Base-by-base conservation (phyloP, 2,888 invertebrate species). In the Molanna angustata region DNA sequence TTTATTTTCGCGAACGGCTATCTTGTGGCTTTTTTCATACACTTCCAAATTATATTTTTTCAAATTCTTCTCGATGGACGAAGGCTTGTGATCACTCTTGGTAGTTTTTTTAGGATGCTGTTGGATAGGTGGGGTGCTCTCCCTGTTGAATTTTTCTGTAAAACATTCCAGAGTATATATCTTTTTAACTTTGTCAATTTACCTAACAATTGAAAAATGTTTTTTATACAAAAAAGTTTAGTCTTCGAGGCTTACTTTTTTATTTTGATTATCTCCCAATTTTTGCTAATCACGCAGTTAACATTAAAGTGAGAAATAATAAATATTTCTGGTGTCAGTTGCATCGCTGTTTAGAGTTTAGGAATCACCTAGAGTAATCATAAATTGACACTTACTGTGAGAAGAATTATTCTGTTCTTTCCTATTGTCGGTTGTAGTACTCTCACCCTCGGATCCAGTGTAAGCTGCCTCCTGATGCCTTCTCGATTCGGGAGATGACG, bases 371-470 rank as follows among this genome's bases (percentile, higher is more conserved):
- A 50, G 49, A 44, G 42, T 27, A 27, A 31, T 43, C n/a, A n/a
- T n/a, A 44, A 41, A 58, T 42, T 48, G 42, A 33, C 51, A 58
- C 58, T 58, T 58, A 54, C 59, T 59, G 41, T 61, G 65, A 58
- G 37, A 49, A 41, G 46, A 31, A 47, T 22, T 41, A 58, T 46
- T 58, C 54, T 49, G 52, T 51, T 59, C 59, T 51, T 59, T 59
- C 56, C 56, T 56, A 56, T 51, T 56, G 56, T 56, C 61, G 64
- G 62, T 65, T 49, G 56, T 49, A 18, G 68, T 65, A 63, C 64
- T 65, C 57, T 59, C 59, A 53, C 55, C 54, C 17, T 59, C 57
- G 35, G 49, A 48, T 32, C 18, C 49, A n/a, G n/a, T n/a, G 22
- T 42, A 47, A 43, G 32, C 17, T 13, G 11, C 19, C 3, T 31